Evolutionary conservation across 2,888 invertebrate genomes (phyloP).

Genomic region (Leptodirus hochenwartii): DNA sequence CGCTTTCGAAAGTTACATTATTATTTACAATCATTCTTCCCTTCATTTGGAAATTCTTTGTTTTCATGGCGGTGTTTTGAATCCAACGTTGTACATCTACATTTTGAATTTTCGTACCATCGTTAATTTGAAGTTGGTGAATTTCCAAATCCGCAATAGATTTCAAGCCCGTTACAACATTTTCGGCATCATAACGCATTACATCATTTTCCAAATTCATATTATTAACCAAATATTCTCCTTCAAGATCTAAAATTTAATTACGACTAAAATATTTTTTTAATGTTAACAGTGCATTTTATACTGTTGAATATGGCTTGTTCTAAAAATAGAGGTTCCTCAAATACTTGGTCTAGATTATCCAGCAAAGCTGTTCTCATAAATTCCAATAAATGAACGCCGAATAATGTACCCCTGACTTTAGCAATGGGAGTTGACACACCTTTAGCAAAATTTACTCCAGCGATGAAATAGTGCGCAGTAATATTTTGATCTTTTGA

Average conservation of each 20-base stretch:
- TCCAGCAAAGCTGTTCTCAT: conserved; percentile 25
- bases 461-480: conserved; percentile 26
- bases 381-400: conserved; percentile 27
- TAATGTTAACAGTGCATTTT: conserved; percentile 3
- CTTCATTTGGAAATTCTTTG: conserved; percentile 19
- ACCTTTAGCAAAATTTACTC: conserved; percentile 22
- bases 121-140: conserved; percentile 11
- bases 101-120: conserved; percentile 23
- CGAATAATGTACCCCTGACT: conserved; percentile 21
- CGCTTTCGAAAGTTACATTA: conserved; percentile 13
- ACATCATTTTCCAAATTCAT: conserved; percentile 33
- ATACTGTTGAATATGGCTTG: not conserved
- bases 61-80: conserved; percentile 25
- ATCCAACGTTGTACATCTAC: conserved; percentile 31
- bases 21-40: conserved; percentile 28
- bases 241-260: conserved; percentile 17
- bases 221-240: conserved; percentile 28
- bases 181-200: conserved; percentile 26
- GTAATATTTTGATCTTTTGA: conserved; percentile 28
- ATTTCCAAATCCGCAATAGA: conserved; percentile 19
- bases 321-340: conserved; percentile 18
- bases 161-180: conserved; percentile 25
- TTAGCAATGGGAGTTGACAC: conserved; percentile 21
- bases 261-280: conserved; percentile 2
- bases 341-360: conserved; percentile 27